Conservation (phyloP, 1,140 invertebrate genomes). For the Drosophila orena region DNA sequence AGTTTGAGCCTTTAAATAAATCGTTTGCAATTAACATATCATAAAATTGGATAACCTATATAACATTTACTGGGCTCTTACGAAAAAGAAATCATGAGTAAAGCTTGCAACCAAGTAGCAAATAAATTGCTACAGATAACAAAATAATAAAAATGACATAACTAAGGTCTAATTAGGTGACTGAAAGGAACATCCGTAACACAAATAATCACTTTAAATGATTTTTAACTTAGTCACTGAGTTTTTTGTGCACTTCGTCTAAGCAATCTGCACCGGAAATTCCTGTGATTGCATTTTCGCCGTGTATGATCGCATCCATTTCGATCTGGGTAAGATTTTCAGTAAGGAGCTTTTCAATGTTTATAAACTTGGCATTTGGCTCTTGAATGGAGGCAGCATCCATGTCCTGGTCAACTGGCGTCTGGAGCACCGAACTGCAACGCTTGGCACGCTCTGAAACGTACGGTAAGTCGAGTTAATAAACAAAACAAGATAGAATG, state of each 20-base stretch:
- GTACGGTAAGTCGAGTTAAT: background rate
- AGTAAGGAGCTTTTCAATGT: constrained; percentile 71
- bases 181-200: constrained; percentile 68
- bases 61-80: constrained; percentile 12
- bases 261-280: constrained; percentile 68
- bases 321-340: constrained; percentile 71
- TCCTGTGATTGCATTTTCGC: constrained; percentile 64
- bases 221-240: constrained; percentile 37
- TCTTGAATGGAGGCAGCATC: constrained; percentile 69
- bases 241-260: constrained; percentile 29
- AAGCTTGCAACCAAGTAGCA: constrained; percentile 64
- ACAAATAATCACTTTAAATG: constrained; percentile 47
- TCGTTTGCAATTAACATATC: constrained; percentile 1
- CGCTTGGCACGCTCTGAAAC: constrained; percentile 67
- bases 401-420: constrained; percentile 44
- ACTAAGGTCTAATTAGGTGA: constrained; percentile 56
- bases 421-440: constrained; percentile 43
- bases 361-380: constrained; percentile 71
- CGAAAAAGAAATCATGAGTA: constrained; percentile 32
- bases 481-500: background rate
- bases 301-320: constrained; percentile 78
- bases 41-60: constrained; percentile 4
- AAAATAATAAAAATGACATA: constrained; percentile 23
- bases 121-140: constrained; percentile 29
- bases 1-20: constrained; percentile 12